Conservation (phyloP, 2,113 vertebrate genomes). For the Rhea americana region DNA sequence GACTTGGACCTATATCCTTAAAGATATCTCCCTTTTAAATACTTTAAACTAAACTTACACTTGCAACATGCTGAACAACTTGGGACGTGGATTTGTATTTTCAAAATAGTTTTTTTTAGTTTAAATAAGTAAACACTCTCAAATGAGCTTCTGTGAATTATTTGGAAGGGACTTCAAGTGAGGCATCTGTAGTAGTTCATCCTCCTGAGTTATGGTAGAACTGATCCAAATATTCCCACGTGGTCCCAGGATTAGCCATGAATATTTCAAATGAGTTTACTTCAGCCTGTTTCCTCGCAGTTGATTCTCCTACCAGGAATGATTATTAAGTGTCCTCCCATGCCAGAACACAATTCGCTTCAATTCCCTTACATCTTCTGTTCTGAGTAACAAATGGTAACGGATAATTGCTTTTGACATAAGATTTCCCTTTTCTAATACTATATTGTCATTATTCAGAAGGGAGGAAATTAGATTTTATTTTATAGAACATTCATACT, state of each 20-base stretch:
- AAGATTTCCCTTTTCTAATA: not conserved
- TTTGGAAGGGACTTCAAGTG: not conserved
- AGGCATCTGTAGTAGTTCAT: not conserved
- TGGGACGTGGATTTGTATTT: not conserved
- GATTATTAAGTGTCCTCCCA: not conserved
- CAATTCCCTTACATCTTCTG: not conserved
- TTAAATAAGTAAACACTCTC: not conserved
- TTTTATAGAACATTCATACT: not conserved
- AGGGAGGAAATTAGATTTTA: fast-evolving
- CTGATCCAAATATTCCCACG: not conserved
- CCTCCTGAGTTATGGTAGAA: slow-evolving; percentile 5
- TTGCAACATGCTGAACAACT: not conserved
- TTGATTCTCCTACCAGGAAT: not conserved
- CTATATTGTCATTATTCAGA: not conserved
- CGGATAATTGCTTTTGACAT: not conserved
- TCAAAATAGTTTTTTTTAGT: not conserved
- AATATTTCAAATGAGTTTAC: not conserved
- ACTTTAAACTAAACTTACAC: not conserved
- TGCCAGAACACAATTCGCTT: not conserved
- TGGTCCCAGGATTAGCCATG: not conserved
- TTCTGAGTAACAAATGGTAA: not conserved
- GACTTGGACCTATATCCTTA: not conserved
- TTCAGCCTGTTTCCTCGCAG: not conserved
- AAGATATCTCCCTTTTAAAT: not conserved
- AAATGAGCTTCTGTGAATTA: not conserved